Base-by-base conservation (phyloP, 2,888 invertebrate species). In the Ypsolopha sequella region DNA sequence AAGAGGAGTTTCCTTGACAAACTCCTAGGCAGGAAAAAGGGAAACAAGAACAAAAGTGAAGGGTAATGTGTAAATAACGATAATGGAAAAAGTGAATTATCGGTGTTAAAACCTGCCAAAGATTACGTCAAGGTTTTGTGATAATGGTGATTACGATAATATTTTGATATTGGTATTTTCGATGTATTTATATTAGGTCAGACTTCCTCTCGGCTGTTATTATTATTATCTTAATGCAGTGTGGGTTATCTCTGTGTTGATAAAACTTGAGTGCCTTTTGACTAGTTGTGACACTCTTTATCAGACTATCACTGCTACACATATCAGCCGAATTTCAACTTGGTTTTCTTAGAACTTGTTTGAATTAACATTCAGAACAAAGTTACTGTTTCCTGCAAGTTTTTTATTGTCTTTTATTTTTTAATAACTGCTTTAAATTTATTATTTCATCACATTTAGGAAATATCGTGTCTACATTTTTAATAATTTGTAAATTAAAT, bases 1-100 rank as follows among this genome's bases (percentile, higher is more conserved):
- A 86, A 84, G 76, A 68, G 85, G 55, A 86, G 85, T 71, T 85
- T 86, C 62, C 58, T 86, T 52, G 85, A 86, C 59, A 86, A 86
- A 65, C 71, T 86, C 46, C 65, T 86, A 56, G 84, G 85, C 52
- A 76, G 85, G 56, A 86, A 86, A 57, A 77, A 76, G 69, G 75
- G 74, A 61, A 76, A 72, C 58, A 72, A 69, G 62, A 58, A 59
- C 48, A 24, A 24, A 24, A 24, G 60, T 68, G 57, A 62, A 60
- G 51, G 59, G 55, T 65, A 66, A 63, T 43, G 46, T 49, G 48
- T 9, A 39, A 39, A 7, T 34, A 35, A 36, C 67, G 66, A 68
- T 71, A 69, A 61, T 67, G 63, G 63, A 64, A 60, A 62, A 51
- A 55, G 58, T 62, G 54, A 60, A 61, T 68, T 67, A 70, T 60